Evolutionary conservation across 1,140 invertebrate genomes (phyloP).

Genomic region (Drosophila azteca): DNA sequence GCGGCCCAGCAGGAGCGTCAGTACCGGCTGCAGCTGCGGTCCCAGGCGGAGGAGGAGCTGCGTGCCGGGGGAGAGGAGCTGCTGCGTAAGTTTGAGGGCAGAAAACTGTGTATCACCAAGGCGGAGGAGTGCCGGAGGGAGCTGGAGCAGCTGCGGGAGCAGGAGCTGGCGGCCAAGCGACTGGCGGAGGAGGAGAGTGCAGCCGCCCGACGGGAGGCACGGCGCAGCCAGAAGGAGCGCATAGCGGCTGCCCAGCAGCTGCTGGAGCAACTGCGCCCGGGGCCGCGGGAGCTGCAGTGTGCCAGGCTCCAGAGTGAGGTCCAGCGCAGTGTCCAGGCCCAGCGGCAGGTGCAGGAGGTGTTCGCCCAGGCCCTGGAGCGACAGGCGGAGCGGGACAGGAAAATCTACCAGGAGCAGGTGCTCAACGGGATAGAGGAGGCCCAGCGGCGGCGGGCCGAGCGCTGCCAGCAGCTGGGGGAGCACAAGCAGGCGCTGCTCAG

Average conservation of each 20-base stretch:
- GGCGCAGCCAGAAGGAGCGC: slow-evolving; percentile 34
- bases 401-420: slow-evolving; percentile 59
- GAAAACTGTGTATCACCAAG: slow-evolving; percentile 49
- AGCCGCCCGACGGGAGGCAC: slow-evolving; percentile 35
- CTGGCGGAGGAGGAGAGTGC: slow-evolving; percentile 37
- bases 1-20: slow-evolving; percentile 36
- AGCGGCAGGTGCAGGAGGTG: slow-evolving; percentile 66
- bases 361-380: slow-evolving; percentile 45
- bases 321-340: slow-evolving; percentile 60
- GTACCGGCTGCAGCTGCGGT: slow-evolving; percentile 30
- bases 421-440: slow-evolving; percentile 62
- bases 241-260: slow-evolving; percentile 68
- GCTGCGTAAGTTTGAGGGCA: slow-evolving; percentile 45
- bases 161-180: slow-evolving; percentile 27
- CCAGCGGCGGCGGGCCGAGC: slow-evolving; percentile 46
- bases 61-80: slow-evolving; percentile 62
- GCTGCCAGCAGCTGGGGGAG: slow-evolving; percentile 40
- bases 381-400: slow-evolving; percentile 47
- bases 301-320: slow-evolving; percentile 74
- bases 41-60: slow-evolving; percentile 40
- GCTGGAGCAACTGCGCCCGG: slow-evolving; percentile 70
- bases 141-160: slow-evolving; percentile 12
- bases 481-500: slow-evolving; percentile 63
- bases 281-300: slow-evolving; percentile 68
- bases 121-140: slow-evolving; percentile 54